Percentiles rank a stretch among this genome's conserved stretches.
Conservation (phyloP, 30 jellyfish, hydroid and myxozoan genomes). For the Clytia hemisphaerica region DNA sequence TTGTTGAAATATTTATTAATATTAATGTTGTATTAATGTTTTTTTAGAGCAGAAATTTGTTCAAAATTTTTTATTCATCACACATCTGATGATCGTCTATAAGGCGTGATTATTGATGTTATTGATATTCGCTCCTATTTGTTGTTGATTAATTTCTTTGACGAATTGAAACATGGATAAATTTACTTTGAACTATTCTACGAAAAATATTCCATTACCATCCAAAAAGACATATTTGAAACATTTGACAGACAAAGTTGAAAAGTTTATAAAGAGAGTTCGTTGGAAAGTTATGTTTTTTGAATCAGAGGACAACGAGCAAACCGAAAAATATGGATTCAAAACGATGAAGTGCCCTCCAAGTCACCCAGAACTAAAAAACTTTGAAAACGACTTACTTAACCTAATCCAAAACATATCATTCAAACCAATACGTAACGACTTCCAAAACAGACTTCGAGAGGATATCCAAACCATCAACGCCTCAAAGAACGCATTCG, state of each 20-base stretch:
- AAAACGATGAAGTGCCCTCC: not conserved
- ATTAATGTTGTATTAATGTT: no score
- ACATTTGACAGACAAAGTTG: not conserved
- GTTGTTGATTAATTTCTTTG: not conserved
- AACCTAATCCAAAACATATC: constrained; percentile 21
- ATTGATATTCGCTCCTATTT: no score
- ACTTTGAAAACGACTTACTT: not conserved
- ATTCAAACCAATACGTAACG: constrained; percentile 9
- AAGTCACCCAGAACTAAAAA: not conserved
- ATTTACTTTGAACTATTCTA: constrained; percentile 2
- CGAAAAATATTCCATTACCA: constrained; percentile 9
- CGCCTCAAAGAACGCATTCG: constrained; percentile 6
- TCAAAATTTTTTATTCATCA: no score
- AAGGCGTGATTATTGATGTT: no score
- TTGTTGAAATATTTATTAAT: no score
- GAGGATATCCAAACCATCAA: constrained; percentile 17
- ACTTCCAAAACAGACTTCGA: constrained; percentile 6
- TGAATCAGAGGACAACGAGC: not conserved
- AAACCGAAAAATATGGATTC: not conserved
- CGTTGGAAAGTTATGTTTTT: not conserved
- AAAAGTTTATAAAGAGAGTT: not conserved
- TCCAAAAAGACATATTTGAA: not conserved
- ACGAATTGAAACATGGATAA: not conserved
- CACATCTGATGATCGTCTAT: no score
- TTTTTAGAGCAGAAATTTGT: no score